phyloP scores from a whole-genome alignment of 2,797 vertebrate species.

The Melanotaenia boesemani region DNA sequence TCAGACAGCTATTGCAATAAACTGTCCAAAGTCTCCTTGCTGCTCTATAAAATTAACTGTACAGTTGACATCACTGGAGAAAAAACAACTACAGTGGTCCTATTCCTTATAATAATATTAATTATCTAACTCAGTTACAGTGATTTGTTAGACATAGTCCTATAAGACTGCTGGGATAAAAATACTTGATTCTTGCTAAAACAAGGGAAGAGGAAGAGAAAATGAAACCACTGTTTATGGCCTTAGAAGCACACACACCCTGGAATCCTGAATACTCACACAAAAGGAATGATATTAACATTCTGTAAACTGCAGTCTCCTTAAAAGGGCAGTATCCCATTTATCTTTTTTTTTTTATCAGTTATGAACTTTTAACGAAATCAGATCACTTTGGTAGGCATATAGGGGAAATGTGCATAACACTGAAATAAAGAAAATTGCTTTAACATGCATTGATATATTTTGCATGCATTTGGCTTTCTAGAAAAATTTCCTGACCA shows the following conservation, averaged over 20 bases:
- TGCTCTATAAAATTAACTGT: slow-evolving; percentile 10
- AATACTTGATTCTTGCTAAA: slow-evolving; percentile 6
- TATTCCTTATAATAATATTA: neutral
- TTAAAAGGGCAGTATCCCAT: slow-evolving; percentile 20
- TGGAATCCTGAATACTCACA: slow-evolving; percentile 45
- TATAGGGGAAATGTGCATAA: neutral
- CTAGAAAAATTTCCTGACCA: neutral
- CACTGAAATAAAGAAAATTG: neutral
- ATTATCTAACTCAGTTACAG: neutral
- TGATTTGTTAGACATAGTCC: neutral
- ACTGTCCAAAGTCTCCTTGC: neutral
- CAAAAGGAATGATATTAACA: slow-evolving; percentile 35
- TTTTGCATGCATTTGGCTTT: neutral
- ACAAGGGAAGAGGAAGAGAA: slow-evolving; percentile 31
- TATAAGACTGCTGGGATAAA: slow-evolving; percentile 6
- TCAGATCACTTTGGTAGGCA: neutral
- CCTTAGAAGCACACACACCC: slow-evolving; percentile 56
- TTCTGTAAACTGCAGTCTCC: slow-evolving; percentile 25
- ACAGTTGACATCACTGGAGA: neutral
- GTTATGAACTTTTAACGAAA: neutral
- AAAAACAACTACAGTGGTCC: neutral
- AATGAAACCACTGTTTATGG: slow-evolving; percentile 47
- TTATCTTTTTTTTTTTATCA: neutral
- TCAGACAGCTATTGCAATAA: slow-evolving; percentile 16
- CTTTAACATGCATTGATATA: neutral